Evolutionary conservation across 1,140 invertebrate genomes (phyloP), one percentile per base, ranked within the genome.

Genomic region (Pomacea maculata): DNA sequence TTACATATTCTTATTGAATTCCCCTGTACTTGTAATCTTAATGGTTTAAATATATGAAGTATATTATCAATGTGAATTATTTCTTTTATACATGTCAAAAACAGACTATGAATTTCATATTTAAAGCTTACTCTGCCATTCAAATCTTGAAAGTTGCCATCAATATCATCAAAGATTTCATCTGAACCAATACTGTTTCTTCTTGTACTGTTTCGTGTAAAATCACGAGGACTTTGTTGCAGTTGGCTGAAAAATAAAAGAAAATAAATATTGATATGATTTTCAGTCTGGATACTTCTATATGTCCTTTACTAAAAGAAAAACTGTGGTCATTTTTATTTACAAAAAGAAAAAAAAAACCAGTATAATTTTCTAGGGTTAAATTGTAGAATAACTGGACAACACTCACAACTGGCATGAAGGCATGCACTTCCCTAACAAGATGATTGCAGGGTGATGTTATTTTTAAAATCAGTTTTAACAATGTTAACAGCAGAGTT

Each of bases 121-220:
- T 19, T 15, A 67, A 64, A 64, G 72, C 86, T 80, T 82, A 88
- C 88, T 82, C 87, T 85, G 70, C 86, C 88, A 81, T 88, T 88
- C 34, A 89, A 81, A 64, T 87, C 85, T 25, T 88, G 85, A 80
- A 90, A 90, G 80, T 85, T 90, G 45, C 87, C 89, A 83, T 90
- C 89, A 78, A 90, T 90, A 78, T 90, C 87, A 77, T 89, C 89
- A 81, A 87, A 87, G 54, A 90, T 86, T 75, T 88, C 88, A 73
- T 87, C 83, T 45, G 86, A 86, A 11, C 83, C 85, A 77, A 80
- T 83, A 75, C 85, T 86, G 80, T 79, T 83, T 45, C 80, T 70
- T 9, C 83, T 79, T 12, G 82, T 82, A 68, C 82, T 85, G 75
- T 74, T 81, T 9, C 82, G 84, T 64, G 84, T 83, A 52, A 78